Percentiles rank a stretch among this genome's conserved stretches.
Evolutionary conservation across 2,113 vertebrate species (phyloP).

Genomic region (Alaudala cheleensis): DNA sequence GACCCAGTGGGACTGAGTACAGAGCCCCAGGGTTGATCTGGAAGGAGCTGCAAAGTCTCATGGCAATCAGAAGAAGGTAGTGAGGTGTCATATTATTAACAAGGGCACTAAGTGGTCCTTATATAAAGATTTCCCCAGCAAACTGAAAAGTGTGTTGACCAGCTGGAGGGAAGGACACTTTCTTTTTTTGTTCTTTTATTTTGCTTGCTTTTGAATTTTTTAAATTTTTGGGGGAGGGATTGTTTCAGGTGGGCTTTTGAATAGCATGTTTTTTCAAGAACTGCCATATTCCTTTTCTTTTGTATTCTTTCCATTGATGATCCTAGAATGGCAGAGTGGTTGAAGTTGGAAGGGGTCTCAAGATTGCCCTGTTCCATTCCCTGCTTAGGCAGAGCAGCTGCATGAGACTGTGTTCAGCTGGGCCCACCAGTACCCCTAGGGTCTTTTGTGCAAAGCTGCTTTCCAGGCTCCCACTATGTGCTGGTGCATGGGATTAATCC

Average conservation of each 20-base stretch:
- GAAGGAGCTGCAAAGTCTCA: not conserved
- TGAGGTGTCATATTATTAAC: not conserved
- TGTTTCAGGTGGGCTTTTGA: not conserved
- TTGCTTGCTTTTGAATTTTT: not conserved
- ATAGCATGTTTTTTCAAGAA: not conserved
- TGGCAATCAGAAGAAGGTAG: not conserved
- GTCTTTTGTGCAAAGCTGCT: not conserved
- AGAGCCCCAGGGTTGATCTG: not conserved
- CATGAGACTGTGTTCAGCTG: not conserved
- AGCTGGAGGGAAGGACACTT: not conserved
- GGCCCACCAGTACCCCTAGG: not conserved
- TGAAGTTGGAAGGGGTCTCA: not conserved
- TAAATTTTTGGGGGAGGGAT: not conserved
- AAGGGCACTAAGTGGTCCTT: not conserved
- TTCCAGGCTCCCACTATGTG: not conserved
- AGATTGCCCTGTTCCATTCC: too few species aligned
- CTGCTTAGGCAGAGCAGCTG: not conserved
- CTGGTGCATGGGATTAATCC: not conserved
- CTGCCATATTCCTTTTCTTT: not conserved
- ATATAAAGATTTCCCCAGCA: not conserved
- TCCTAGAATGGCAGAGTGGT: not conserved
- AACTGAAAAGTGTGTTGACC: not conserved
- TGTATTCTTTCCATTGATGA: not conserved
- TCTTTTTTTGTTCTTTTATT: rapidly evolving
- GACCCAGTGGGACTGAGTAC: rapidly evolving